Evolutionary conservation across 2,113 vertebrate genomes (phyloP), one percentile per base, ranked within the genome.

Genomic region (Psilopsiagon aymara): DNA sequence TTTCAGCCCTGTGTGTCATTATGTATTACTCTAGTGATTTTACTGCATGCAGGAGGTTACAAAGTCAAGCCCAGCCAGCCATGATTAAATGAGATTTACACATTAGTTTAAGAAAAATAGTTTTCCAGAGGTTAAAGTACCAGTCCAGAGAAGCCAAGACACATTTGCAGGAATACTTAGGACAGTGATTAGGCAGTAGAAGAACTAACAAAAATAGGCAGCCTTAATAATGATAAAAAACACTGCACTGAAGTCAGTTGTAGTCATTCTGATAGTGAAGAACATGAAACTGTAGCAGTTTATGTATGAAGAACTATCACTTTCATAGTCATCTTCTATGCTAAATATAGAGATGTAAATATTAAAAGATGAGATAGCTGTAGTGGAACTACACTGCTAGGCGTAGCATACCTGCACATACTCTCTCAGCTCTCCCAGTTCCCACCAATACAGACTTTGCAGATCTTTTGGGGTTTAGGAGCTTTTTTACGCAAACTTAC

Each of bases 1-100:
- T 97, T 97, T 57, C 85, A 96, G 71, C 43, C 74, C 86, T n/a
- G 44, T 64, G 82, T 95, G 95, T 95, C 85, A 95, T 97, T 97
- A 92, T 95, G 77, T 51, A 75, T 92, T 87, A 96, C 87, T 95
- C 78, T 63, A 91, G 68, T 67, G 81, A 91, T 94, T 86, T 97
- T 94, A 87, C 82, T 77, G 70, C 79, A 82, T 94, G 91, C 82
- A 64, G 47, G 85, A 94, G 90, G 90, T 95, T 90, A 88, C 47
- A 86, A 96, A 95, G 95, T 95, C 96, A 93, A 96, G 84, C 70
- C 80, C 71, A 96, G 64, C 19, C 53, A 93, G 19, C 80, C 53
- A 25, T 93, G 90, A 93, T 85, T 73, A 89, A 96, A 88, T 90
- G 71, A 95, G 94, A 96, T 96, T 93, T 91, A 81, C 67, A 92